Percentiles rank a stretch among this genome's conserved stretches.
Conservation (phyloP, 2,888 invertebrate species). For the Pseudanteris insignis region DNA sequence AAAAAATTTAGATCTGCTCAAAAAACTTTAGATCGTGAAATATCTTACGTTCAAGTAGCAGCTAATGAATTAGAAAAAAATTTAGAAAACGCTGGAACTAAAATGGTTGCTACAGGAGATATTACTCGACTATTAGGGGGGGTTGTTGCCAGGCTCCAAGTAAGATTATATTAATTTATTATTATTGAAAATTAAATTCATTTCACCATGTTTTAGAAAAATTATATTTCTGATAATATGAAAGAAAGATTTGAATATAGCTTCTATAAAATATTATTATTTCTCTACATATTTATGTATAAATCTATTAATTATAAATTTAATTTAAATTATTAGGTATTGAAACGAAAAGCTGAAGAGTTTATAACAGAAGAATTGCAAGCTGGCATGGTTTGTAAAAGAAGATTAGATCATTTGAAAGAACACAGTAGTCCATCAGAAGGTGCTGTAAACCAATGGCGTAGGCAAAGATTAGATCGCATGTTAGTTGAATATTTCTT, state of each 20-base stretch:
- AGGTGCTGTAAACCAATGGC: conserved; percentile 79
- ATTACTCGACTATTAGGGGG: conserved; percentile 85
- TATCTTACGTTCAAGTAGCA: conserved; percentile 84
- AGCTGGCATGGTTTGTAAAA: conserved; percentile 89
- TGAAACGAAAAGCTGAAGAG: conserved; percentile 95
- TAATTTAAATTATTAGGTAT: no score
- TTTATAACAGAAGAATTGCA: conserved; percentile 91
- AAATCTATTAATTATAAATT: no score
- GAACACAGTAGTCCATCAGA: conserved; percentile 72
- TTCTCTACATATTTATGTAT: no score
- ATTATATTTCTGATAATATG: no score
- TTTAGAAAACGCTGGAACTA: conserved; percentile 69
- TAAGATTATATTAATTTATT: conserved; percentile 5
- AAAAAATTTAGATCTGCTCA: conserved; percentile 96
- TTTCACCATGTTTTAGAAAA: no score
- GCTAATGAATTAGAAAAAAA: conserved; percentile 83
- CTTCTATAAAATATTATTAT: no score
- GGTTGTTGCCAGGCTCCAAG: conserved; percentile 86
- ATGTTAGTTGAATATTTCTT: conserved; percentile 97
- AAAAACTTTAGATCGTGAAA: conserved; percentile 91
- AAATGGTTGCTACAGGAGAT: conserved; percentile 72
- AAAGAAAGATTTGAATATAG: no score
- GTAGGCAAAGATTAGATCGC: conserved; percentile 87
- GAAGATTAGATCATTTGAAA: conserved; percentile 91
- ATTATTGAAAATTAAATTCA: conserved; percentile 1